phyloP scores from a whole-genome alignment of 2,113 vertebrate genomes.

The Hippotragus niger region DNA sequence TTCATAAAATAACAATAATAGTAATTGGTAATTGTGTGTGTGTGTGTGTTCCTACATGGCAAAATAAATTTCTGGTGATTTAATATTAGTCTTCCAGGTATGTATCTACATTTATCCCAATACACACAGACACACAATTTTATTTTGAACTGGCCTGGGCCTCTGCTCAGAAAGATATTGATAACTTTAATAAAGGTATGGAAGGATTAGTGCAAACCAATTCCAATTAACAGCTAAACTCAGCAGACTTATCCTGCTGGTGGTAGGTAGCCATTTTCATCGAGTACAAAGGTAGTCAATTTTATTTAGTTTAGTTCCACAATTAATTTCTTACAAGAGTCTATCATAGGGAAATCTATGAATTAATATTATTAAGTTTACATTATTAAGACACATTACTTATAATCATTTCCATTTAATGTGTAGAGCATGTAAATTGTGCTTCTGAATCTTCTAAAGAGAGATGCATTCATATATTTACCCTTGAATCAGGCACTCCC shows the following conservation, averaged over 20 bases:
- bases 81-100: not conserved
- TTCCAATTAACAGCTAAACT: slow-evolving; percentile 38
- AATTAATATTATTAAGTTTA: slow-evolving; percentile 49
- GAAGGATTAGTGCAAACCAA: slow-evolving; percentile 20
- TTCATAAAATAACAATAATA: not conserved
- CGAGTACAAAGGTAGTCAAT: slow-evolving; percentile 25
- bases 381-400: slow-evolving; percentile 13
- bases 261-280: slow-evolving; percentile 52
- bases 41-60: not conserved
- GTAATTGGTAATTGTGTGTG: not conserved
- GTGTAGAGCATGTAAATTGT: not conserved
- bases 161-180: slow-evolving; percentile 24
- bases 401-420: slow-evolving; percentile 24
- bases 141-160: not conserved
- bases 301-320: slow-evolving; percentile 37
- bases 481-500: slow-evolving; percentile 54
- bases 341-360: slow-evolving; percentile 32
- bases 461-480: slow-evolving; percentile 47
- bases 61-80: slow-evolving; percentile 8
- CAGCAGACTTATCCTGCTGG: not conserved
- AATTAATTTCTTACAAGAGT: slow-evolving; percentile 3
- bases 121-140: not conserved
- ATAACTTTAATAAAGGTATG: not conserved
- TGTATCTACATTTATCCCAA: not conserved
- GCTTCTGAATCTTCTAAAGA: slow-evolving; percentile 34